Evolutionary conservation across 2,113 vertebrate species (phyloP).

Genomic region (Gymnocephalus cernua): DNA sequence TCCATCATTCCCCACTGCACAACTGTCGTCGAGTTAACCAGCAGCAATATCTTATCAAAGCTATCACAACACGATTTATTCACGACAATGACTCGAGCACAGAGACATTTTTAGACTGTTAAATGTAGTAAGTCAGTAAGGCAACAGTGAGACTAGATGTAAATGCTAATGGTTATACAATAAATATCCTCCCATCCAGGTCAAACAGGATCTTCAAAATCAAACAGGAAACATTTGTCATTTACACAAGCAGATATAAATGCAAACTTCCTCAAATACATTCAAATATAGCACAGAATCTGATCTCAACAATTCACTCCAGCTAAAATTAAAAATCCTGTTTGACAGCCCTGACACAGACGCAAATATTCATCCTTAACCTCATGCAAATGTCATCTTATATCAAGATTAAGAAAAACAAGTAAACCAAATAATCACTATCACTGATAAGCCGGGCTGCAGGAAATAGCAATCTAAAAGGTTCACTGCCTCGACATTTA

Average conservation of each 20-base stretch:
- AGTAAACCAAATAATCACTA: background rate
- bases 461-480: background rate
- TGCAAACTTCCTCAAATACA: constrained; percentile 14
- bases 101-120: background rate
- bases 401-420: background rate
- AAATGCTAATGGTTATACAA: constrained; percentile 41
- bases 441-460: background rate
- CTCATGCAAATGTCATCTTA: background rate
- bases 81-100: background rate
- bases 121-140: background rate
- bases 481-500: background rate
- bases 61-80: constrained; percentile 1
- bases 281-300: background rate
- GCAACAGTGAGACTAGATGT: background rate
- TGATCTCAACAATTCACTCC: background rate
- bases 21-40: constrained; percentile 17
- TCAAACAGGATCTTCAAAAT: constrained; percentile 49
- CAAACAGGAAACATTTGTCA: constrained; percentile 60
- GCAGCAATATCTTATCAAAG: constrained; percentile 5
- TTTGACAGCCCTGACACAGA: background rate
- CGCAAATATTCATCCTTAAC: background rate
- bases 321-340: constrained; percentile 6
- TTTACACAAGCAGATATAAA: constrained; percentile 29
- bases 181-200: constrained; percentile 9
- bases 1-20: constrained; percentile 36